These are phyloP conservation scores for Clusia tigrina DNA, from an alignment of 2,888 invertebrate species.

Conservation along the genomic window DNA sequence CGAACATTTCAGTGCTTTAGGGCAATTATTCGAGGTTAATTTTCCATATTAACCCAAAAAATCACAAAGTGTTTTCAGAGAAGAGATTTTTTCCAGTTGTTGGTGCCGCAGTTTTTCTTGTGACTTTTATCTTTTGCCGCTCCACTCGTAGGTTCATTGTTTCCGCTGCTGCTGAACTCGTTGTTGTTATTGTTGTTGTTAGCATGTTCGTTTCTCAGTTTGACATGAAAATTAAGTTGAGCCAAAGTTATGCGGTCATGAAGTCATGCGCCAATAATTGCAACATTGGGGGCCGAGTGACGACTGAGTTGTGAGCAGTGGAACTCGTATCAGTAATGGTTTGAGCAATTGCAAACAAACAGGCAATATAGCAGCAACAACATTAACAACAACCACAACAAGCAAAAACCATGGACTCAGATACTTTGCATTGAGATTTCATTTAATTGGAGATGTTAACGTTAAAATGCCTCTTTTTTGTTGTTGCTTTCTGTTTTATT, in stretches of 20 bases:
- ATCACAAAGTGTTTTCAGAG: too few relatives aligned
- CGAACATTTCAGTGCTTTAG: too few relatives aligned
- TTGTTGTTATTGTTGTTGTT: conserved; percentile 16
- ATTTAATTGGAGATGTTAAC: conserved; percentile 49
- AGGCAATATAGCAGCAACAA: neutral
- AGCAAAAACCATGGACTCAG: too few relatives aligned
- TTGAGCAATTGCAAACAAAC: neutral
- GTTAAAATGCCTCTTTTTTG: too few relatives aligned
- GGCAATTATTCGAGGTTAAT: too few relatives aligned
- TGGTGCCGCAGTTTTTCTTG: too few relatives aligned
- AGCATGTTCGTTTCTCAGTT: neutral
- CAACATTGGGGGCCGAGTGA: neutral
- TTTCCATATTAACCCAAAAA: too few relatives aligned
- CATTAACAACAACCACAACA: neutral
- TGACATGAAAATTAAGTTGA: neutral
- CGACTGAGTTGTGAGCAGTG: neutral
- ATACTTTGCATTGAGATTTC: conserved; percentile 47
- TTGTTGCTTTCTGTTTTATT: too few relatives aligned
- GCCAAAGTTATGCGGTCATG: conserved; percentile 8
- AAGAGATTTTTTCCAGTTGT: too few relatives aligned
- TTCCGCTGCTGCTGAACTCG: conserved; percentile 19
- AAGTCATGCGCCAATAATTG: conserved; percentile 11
- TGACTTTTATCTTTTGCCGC: conserved; percentile 4
- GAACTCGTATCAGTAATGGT: neutral
- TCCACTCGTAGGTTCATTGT: conserved; percentile 30